phyloP scores from a whole-genome alignment of 2,113 vertebrate genomes.

The Ceyx margarethae region DNA sequence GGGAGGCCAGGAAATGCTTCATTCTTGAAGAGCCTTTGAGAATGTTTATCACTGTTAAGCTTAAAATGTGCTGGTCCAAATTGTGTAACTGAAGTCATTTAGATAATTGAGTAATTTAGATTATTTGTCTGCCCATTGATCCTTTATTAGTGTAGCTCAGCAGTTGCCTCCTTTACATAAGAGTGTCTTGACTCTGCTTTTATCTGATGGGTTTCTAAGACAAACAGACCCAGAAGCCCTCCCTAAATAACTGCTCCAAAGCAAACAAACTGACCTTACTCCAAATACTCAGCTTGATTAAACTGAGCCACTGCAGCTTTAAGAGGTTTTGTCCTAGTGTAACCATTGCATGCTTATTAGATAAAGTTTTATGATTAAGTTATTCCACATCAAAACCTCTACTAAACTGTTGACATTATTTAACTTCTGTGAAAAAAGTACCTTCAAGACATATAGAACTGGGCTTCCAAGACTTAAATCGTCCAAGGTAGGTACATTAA shows the following conservation, averaged over 20 bases:
- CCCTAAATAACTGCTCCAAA: constrained; percentile 9
- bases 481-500: constrained; percentile 89
- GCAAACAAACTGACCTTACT: constrained; percentile 22
- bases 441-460: constrained; percentile 88
- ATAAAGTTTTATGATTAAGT: constrained; percentile 77
- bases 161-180: not conserved
- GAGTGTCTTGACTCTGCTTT: constrained; percentile 7
- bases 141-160: constrained; percentile 3
- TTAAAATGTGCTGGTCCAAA: not conserved
- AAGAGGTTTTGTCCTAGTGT: constrained; percentile 75
- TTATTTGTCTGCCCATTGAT: not conserved
- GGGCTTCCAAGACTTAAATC: constrained; percentile 86
- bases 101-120: not conserved
- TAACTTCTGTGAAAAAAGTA: constrained; percentile 90
- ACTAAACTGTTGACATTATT: constrained; percentile 98
- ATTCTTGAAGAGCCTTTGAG: constrained; percentile 8
- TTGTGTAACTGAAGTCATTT: not conserved
- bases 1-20: constrained; percentile 22
- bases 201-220: not conserved
- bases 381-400: constrained; percentile 81
- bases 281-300: constrained; percentile 51
- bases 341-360: constrained; percentile 82
- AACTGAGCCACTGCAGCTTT: constrained; percentile 77
- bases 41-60: not conserved
- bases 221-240: constrained; percentile 24